Percentiles rank a stretch among this genome's conserved stretches.
phyloP scores from a whole-genome alignment of 2,888 invertebrate genomes.

The Cyrtodaria siliqua region DNA sequence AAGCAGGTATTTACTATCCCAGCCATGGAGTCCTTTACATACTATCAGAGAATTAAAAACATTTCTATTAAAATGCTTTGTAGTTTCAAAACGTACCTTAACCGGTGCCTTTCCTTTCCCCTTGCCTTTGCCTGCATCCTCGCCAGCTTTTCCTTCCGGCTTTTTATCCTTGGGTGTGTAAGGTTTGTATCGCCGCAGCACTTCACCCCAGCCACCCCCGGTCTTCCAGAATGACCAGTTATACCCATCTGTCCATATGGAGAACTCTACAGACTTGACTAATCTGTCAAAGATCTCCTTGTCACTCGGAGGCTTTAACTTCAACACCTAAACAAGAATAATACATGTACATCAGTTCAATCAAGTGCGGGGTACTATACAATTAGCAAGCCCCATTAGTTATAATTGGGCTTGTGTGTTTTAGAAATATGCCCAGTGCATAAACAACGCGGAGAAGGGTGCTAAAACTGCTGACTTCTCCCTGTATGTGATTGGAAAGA shows the following conservation, averaged over 20 bases:
- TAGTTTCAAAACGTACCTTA: conserved; percentile 31
- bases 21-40: conserved; percentile 5
- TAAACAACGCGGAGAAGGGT: too few species aligned
- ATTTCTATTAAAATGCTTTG: too few species aligned
- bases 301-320: conserved; percentile 71
- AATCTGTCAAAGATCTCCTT: conserved; percentile 73
- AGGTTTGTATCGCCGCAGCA: conserved; percentile 71
- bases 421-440: too few species aligned
- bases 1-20: not conserved
- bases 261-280: conserved; percentile 71
- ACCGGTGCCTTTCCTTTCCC: conserved; percentile 58
- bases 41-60: too few species aligned
- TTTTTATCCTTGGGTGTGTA: conserved; percentile 65
- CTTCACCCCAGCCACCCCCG: conserved; percentile 78
- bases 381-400: too few species aligned
- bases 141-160: conserved; percentile 16
- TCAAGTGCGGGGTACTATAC: too few species aligned
- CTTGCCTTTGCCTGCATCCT: conserved; percentile 35
- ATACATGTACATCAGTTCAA: too few species aligned
- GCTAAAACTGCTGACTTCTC: too few species aligned
- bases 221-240: conserved; percentile 78
- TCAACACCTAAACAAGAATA: conserved; percentile 72
- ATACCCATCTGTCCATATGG: conserved; percentile 78
- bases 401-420: too few species aligned
- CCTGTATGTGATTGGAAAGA: too few species aligned